Evolutionary conservation across 2,113 vertebrate genomes (phyloP).

Genomic region (Tor tambroides): DNA sequence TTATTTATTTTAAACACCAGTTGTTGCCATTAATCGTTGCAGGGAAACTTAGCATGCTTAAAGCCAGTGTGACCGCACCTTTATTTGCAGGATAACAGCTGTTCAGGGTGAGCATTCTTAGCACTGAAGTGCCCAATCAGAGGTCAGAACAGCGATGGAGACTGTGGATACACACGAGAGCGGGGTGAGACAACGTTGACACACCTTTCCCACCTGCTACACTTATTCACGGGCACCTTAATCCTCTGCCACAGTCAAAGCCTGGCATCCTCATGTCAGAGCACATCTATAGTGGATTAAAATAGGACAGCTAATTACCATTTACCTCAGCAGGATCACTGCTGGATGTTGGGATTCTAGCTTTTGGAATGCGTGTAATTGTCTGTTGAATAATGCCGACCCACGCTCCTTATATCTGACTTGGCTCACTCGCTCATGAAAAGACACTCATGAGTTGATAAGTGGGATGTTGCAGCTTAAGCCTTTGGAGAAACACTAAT

Average conservation of each 20-base stretch:
- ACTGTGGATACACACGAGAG: not conserved
- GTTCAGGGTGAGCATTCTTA: slow-evolving; percentile 23
- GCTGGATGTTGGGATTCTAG: slow-evolving; percentile 31
- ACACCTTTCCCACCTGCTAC: slow-evolving; percentile 45
- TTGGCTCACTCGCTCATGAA: slow-evolving; percentile 41
- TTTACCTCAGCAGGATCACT: slow-evolving; percentile 42
- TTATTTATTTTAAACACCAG: not conserved
- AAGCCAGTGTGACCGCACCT: not conserved
- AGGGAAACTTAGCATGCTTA: not conserved
- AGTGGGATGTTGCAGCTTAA: slow-evolving; percentile 32
- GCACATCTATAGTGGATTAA: slow-evolving; percentile 55
- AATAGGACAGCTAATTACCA: slow-evolving; percentile 61
- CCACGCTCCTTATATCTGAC: slow-evolving; percentile 49
- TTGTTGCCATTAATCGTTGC: not conserved
- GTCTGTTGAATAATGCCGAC: slow-evolving; percentile 55
- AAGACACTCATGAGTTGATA: slow-evolving; percentile 38
- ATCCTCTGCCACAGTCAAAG: slow-evolving; percentile 41
- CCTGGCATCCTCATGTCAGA: slow-evolving; percentile 38
- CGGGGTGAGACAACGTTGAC: not conserved
- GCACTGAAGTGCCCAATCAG: not conserved
- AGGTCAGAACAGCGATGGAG: not conserved
- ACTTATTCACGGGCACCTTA: slow-evolving; percentile 48
- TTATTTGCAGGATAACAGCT: slow-evolving; percentile 39
- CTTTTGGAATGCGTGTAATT: slow-evolving; percentile 53
- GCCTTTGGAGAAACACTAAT: slow-evolving; percentile 11